Conservation (phyloP, 2,888 invertebrate species). For the Lasioglossum malachurum region DNA sequence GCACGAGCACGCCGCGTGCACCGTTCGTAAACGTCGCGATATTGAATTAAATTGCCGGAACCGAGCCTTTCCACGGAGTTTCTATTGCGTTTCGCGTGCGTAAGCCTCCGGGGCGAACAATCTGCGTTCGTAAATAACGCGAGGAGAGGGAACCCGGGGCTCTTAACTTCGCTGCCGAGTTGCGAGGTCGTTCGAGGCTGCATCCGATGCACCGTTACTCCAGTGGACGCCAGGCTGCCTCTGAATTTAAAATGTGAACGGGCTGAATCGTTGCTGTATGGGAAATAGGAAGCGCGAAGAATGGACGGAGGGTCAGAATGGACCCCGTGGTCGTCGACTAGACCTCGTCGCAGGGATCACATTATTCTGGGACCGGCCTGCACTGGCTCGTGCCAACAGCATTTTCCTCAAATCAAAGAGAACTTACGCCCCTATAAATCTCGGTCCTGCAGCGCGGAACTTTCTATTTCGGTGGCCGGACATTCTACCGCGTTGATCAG, state of each 20-base stretch:
- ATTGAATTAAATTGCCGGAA: conserved; percentile 9
- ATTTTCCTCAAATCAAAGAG: conserved; percentile 48
- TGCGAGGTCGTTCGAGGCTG: neutral
- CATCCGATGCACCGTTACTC: neutral
- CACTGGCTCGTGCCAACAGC: conserved; percentile 44
- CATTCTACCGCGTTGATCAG: neutral
- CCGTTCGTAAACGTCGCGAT: conserved; percentile 20
- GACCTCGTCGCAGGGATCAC: conserved; percentile 8
- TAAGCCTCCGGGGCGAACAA: conserved; percentile 6
- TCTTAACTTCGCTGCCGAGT: neutral
- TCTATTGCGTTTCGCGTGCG: conserved; percentile 15
- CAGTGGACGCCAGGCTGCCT: neutral
- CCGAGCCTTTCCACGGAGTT: neutral
- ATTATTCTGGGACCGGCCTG: conserved; percentile 43
- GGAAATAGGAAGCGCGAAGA: neutral
- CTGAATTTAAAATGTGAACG: neutral
- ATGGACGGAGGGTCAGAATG: too few species aligned
- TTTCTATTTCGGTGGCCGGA: conserved; percentile 34
- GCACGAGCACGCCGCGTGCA: neutral
- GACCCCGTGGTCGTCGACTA: too few species aligned
- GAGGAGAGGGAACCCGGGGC: neutral
- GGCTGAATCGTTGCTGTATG: neutral
- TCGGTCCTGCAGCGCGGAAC: conserved; percentile 2
- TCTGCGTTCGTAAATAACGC: conserved; percentile 15
- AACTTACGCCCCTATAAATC: conserved; percentile 36